These are phyloP conservation scores for Drosophila mimetica DNA, from an alignment of 2,888 invertebrate genomes.

Conservation along the genomic window DNA sequence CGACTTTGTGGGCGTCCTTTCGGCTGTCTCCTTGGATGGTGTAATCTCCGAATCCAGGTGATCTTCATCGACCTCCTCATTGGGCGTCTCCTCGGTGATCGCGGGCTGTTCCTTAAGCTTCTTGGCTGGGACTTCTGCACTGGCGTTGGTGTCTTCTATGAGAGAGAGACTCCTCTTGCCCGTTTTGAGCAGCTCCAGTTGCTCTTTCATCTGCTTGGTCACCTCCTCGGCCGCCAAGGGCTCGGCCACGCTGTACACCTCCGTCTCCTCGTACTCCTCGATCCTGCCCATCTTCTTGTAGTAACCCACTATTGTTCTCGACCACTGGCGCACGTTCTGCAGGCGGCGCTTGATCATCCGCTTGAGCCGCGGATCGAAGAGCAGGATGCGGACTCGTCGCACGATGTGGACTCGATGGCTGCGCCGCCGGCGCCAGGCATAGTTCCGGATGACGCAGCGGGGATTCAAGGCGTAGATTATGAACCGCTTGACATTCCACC, in stretches of 20 bases:
- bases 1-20: slow-evolving; percentile 27
- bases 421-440: slow-evolving; percentile 66
- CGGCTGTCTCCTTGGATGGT: slow-evolving; percentile 7
- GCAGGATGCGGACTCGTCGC: slow-evolving; percentile 62
- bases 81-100: neutral
- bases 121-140: slow-evolving; percentile 26
- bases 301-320: slow-evolving; percentile 66
- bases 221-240: slow-evolving; percentile 69
- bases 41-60: neutral
- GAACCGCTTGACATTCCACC: slow-evolving; percentile 74
- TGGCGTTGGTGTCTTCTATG: slow-evolving; percentile 63
- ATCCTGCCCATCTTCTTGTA: slow-evolving; percentile 62
- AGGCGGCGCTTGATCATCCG: slow-evolving; percentile 66
- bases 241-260: slow-evolving; percentile 51
- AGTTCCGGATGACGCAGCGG: slow-evolving; percentile 71
- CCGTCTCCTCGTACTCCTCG: slow-evolving; percentile 70
- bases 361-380: slow-evolving; percentile 77
- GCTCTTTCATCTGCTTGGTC: slow-evolving; percentile 81
- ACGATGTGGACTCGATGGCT: slow-evolving; percentile 65
- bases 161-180: slow-evolving; percentile 72
- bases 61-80: neutral
- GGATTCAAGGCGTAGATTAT: slow-evolving; percentile 74
- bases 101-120: neutral
- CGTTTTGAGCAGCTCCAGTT: slow-evolving; percentile 80
- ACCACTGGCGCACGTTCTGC: slow-evolving; percentile 77